Conservation (phyloP, 2,888 invertebrate genomes). For the Oligia strigilis region DNA sequence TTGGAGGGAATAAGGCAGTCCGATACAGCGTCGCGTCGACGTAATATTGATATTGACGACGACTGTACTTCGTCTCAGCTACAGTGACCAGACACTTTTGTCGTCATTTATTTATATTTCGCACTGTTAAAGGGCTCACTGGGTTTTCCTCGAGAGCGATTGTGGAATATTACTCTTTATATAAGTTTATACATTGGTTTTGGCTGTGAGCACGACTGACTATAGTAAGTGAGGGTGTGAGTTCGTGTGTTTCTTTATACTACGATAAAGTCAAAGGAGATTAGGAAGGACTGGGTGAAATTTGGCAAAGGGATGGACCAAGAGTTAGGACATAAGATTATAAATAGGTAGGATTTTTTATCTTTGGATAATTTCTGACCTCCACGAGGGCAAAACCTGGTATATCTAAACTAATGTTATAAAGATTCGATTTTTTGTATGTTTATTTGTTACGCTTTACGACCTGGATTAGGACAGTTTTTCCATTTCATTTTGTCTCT, state of each 20-base stretch:
- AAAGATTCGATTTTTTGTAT: too few species aligned
- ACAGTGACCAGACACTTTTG: constrained; percentile 75
- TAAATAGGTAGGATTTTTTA: too few species aligned
- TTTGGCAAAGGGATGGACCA: too few species aligned
- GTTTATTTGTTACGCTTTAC: neutral
- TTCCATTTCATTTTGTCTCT: neutral
- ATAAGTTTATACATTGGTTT: constrained; percentile 6
- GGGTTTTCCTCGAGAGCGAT: constrained; percentile 36
- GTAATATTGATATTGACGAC: constrained; percentile 81
- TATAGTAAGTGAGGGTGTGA: neutral
- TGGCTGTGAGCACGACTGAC: neutral
- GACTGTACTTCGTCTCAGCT: constrained; percentile 79
- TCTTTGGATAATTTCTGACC: too few species aligned
- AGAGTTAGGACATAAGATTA: too few species aligned
- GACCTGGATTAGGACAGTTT: too few species aligned
- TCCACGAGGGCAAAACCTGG: too few species aligned
- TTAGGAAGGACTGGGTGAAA: too few species aligned
- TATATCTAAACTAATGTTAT: too few species aligned
- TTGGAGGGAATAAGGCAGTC: constrained; percentile 74
- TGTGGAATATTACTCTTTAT: constrained; percentile 37
- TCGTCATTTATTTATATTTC: constrained; percentile 65
- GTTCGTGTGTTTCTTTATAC: neutral
- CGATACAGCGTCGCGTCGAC: constrained; percentile 65
- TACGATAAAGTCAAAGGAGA: neutral
- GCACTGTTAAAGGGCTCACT: constrained; percentile 48